These are phyloP conservation scores for Odontophorus gujanensis DNA, from an alignment of 2,113 vertebrate species.

Conservation along the genomic window DNA sequence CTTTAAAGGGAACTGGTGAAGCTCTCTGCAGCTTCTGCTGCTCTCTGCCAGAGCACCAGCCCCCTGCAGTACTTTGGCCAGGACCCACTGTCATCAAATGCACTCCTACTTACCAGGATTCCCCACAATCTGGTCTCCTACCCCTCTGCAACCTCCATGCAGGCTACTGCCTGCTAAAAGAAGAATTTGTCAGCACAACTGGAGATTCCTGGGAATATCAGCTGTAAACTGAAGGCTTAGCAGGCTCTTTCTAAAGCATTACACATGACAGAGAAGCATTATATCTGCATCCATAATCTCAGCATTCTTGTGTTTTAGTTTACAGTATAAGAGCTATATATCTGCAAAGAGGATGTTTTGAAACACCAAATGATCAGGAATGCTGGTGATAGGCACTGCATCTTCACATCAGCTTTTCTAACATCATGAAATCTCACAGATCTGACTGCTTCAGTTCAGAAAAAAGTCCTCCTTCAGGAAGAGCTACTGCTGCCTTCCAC, in stretches of 20 bases:
- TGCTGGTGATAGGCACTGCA: neutral
- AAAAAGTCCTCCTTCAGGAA: neutral
- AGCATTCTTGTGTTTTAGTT: neutral
- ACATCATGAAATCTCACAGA: neutral
- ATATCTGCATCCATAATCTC: neutral
- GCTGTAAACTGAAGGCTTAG: neutral
- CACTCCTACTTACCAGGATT: rapidly evolving
- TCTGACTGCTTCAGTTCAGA: neutral
- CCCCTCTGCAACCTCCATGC: neutral
- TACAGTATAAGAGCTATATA: neutral
- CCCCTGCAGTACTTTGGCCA: neutral
- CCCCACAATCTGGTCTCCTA: neutral
- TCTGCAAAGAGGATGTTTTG: neutral
- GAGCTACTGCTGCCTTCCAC: neutral
- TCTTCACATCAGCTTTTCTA: neutral
- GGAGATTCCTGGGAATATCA: conserved; percentile 27
- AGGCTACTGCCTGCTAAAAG: neutral
- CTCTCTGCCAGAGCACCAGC: neutral
- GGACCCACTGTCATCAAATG: neutral
- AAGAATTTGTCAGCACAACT: conserved; percentile 3
- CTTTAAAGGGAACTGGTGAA: neutral
- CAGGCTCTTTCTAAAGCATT: neutral
- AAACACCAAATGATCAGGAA: neutral
- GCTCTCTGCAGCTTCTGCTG: neutral
- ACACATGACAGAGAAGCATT: neutral